phyloP scores from a whole-genome alignment of 1,140 invertebrate genomes.

The Aphelenchoides besseyi region DNA sequence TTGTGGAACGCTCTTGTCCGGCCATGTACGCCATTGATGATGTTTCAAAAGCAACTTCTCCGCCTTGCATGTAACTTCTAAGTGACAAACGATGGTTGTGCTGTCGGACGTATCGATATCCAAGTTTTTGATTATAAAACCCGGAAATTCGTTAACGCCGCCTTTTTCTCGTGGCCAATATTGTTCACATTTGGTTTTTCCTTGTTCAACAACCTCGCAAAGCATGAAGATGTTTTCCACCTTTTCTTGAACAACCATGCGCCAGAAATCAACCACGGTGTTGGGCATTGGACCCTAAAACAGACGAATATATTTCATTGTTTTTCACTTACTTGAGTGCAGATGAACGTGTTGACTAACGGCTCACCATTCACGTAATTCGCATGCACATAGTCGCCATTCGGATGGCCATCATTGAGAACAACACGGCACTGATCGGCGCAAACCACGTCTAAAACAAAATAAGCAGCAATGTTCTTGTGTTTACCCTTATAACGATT shows the following conservation, averaged over 20 bases:
- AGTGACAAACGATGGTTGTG: neutral
- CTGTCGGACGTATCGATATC: neutral
- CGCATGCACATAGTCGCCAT: constrained; percentile 40
- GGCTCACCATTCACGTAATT: constrained; percentile 37
- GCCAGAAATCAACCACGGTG: constrained; percentile 45
- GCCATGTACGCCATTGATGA: constrained; percentile 23
- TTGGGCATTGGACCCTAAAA: constrained; percentile 41
- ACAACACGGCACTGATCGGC: constrained; percentile 34
- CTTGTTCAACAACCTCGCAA: constrained; percentile 41
- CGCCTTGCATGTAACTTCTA: neutral
- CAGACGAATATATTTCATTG: neutral
- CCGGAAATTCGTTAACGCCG: constrained; percentile 1
- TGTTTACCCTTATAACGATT: constrained; percentile 33
- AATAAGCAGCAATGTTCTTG: too few species aligned
- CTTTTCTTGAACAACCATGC: constrained; percentile 46
- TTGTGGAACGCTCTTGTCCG: neutral
- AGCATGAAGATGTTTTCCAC: constrained; percentile 40
- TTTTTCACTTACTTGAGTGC: constrained; percentile 28
- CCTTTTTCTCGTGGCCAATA: constrained; percentile 20
- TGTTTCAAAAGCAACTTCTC: constrained; percentile 8
- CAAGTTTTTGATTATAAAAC: neutral
- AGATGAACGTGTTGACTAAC: constrained; percentile 43
- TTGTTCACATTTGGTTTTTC: constrained; percentile 25
- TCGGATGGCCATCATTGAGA: constrained; percentile 22
- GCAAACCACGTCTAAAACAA: constrained; percentile 35